Evolutionary conservation across 2,888 invertebrate species (phyloP).

Genomic region (Himalopsyche kuldschensis): DNA sequence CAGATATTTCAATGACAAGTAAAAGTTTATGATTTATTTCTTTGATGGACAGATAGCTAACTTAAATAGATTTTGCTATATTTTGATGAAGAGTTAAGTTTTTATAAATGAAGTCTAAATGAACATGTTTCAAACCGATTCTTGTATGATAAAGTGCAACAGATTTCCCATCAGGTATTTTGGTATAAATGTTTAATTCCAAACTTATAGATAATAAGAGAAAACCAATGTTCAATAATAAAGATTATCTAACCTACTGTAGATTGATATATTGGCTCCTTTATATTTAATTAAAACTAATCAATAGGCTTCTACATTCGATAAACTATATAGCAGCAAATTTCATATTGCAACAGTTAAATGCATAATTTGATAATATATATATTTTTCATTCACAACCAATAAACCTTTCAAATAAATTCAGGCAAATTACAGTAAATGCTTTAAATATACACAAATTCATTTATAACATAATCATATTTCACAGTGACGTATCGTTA

Average conservation of each 20-base stretch:
- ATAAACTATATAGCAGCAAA: constrained; percentile 35
- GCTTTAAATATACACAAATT: neutral
- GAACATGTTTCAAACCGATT: too few species aligned
- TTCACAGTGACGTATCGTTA: neutral
- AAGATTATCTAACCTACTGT: neutral
- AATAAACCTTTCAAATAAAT: neutral
- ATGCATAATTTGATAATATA: constrained; percentile 7
- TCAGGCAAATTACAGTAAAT: neutral
- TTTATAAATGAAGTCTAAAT: neutral
- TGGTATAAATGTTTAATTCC: neutral
- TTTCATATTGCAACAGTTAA: constrained; percentile 16
- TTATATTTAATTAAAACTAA: neutral
- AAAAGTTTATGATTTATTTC: neutral
- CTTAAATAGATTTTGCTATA: neutral
- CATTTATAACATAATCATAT: neutral
- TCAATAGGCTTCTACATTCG: neutral
- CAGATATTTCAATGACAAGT: neutral
- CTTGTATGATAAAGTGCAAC: too few species aligned
- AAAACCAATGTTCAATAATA: neutral
- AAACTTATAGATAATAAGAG: neutral
- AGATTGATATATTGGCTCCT: neutral
- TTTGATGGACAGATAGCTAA: neutral
- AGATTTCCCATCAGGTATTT: too few species aligned
- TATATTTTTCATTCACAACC: constrained; percentile 32
- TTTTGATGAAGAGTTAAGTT: neutral